Percentiles rank a stretch among this genome's conserved stretches.
These are phyloP conservation scores for Glaucopsyche alexis DNA, from an alignment of 2,888 invertebrate genomes.

Conservation along the genomic window DNA sequence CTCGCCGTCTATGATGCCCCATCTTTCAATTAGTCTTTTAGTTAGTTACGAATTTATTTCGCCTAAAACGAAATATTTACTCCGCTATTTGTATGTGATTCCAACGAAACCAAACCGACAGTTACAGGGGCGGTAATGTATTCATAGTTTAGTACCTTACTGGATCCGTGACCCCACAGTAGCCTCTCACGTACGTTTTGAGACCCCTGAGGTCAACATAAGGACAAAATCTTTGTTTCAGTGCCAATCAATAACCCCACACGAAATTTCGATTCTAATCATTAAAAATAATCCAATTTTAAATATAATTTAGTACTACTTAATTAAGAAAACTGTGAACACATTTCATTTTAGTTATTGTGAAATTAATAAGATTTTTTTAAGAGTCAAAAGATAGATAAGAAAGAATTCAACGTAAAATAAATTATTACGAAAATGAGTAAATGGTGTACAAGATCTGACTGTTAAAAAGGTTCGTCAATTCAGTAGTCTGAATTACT, in stretches of 20 bases:
- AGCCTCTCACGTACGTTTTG: constrained; percentile 29
- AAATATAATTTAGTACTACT: background rate
- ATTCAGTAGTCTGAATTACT: too few species aligned
- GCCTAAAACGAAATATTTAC: too few species aligned
- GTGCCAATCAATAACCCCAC: constrained; percentile 14
- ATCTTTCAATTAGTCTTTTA: too few species aligned
- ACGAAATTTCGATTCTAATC: background rate
- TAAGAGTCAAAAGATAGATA: too few species aligned
- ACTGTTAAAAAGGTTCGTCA: too few species aligned
- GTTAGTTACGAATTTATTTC: too few species aligned
- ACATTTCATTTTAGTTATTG: background rate
- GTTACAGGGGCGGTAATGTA: constrained; percentile 17
- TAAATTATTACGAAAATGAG: too few species aligned
- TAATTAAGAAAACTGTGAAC: constrained; percentile 2
- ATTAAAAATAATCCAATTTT: background rate
- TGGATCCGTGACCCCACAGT: constrained; percentile 28
- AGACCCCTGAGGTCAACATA: constrained; percentile 29
- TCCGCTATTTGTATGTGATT: too few species aligned
- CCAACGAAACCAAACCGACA: constrained; percentile 19
- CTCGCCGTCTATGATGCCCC: too few species aligned
- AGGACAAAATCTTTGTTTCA: constrained; percentile 21
- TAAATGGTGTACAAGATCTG: too few species aligned
- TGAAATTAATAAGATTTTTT: background rate
- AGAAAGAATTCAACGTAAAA: too few species aligned
- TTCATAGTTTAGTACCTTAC: constrained; percentile 29